These are phyloP conservation scores for Gryllus longicercus DNA, from an alignment of 2,888 invertebrate genomes.

Conservation along the genomic window DNA sequence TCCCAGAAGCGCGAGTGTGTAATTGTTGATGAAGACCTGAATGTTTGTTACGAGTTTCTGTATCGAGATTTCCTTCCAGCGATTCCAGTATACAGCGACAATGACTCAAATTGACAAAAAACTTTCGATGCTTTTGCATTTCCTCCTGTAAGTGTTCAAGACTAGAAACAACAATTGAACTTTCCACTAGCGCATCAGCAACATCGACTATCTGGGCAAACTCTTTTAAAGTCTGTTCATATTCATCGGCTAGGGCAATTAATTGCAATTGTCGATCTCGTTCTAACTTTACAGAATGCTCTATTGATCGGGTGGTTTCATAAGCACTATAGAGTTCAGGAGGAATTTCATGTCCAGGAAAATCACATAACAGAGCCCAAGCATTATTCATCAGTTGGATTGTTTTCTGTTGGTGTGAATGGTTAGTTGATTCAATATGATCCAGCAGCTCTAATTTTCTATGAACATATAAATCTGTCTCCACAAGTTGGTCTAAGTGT, in stretches of 20 bases:
- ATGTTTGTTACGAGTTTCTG: slow-evolving; percentile 70
- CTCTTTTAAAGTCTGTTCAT: slow-evolving; percentile 82
- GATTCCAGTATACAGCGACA: slow-evolving; percentile 83
- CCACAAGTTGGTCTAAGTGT: slow-evolving; percentile 55
- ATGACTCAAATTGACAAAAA: slow-evolving; percentile 83
- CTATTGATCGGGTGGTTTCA: slow-evolving; percentile 62
- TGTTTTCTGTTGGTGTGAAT: slow-evolving; percentile 58
- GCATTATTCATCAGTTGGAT: slow-evolving; percentile 61
- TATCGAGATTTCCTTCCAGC: slow-evolving; percentile 76
- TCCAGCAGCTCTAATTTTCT: slow-evolving; percentile 68
- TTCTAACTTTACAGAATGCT: slow-evolving; percentile 66
- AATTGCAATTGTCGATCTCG: slow-evolving; percentile 73
- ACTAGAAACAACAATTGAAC: slow-evolving; percentile 69
- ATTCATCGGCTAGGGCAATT: slow-evolving; percentile 75
- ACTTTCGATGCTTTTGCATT: slow-evolving; percentile 83
- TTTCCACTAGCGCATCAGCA: slow-evolving; percentile 75
- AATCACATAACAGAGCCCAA: slow-evolving; percentile 61
- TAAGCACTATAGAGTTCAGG: slow-evolving; percentile 62
- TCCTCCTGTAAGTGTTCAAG: slow-evolving; percentile 81
- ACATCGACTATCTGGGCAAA: slow-evolving; percentile 81
- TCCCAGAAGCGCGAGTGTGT: slow-evolving; percentile 69
- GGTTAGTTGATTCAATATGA: slow-evolving; percentile 63
- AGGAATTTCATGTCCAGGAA: slow-evolving; percentile 68
- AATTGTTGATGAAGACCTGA: slow-evolving; percentile 70
- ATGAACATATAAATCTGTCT: slow-evolving; percentile 63